Evolutionary conservation across 23 tunicate species (phyloP).

Genomic region (Trididemnum clinides): DNA sequence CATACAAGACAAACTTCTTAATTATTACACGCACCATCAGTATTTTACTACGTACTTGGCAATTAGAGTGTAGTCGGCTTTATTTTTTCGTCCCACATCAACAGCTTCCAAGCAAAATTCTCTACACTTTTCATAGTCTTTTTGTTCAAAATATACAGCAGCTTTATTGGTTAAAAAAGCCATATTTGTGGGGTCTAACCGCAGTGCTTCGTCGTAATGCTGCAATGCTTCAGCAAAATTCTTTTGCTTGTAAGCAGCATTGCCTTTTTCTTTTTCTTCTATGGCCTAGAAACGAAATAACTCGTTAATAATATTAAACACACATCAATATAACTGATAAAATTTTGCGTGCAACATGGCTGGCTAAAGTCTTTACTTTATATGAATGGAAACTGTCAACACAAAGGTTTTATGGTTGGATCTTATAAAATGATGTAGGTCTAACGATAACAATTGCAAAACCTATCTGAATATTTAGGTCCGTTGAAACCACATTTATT

Average conservation of each 20-base stretch:
- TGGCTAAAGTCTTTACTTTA: no score
- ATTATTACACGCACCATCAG: no score
- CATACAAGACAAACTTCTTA: no score
- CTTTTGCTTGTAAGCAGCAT: slow-evolving; percentile 82
- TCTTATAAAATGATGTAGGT: background rate
- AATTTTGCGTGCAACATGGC: no score
- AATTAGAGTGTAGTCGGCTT: slow-evolving; percentile 73
- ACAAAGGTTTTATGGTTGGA: no score
- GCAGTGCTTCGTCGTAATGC: slow-evolving; percentile 81
- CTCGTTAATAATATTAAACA: background rate
- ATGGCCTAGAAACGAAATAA: slow-evolving; percentile 51
- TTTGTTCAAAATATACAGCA: slow-evolving; percentile 88
- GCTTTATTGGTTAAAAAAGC: slow-evolving; percentile 86
- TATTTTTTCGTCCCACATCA: slow-evolving; percentile 82
- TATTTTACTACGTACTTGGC: slow-evolving; percentile 79
- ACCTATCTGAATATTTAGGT: background rate
- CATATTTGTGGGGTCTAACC: slow-evolving; percentile 77
- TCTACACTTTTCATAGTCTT: slow-evolving; percentile 79
- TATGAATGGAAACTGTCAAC: no score
- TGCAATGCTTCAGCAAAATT: slow-evolving; percentile 75
- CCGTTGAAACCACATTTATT: background rate
- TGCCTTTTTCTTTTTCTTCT: slow-evolving; percentile 70
- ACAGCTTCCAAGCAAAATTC: slow-evolving; percentile 80
- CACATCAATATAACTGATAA: no score
- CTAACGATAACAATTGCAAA: background rate